A percentile compares a stretch with the other conserved stretches of the same genome.
Conservation (phyloP, 2,113 vertebrate species). For the Garra rufa region DNA sequence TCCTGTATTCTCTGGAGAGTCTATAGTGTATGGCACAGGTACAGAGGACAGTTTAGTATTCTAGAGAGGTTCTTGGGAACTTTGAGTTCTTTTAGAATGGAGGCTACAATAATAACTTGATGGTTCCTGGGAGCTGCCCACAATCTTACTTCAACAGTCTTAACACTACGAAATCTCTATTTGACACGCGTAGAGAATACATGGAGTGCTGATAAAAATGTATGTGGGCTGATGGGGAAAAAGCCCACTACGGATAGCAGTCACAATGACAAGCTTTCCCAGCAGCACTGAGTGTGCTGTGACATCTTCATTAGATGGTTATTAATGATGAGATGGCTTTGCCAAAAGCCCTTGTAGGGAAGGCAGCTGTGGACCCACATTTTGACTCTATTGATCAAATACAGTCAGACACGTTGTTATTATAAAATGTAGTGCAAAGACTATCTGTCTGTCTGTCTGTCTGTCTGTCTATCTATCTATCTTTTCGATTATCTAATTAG, state of each 20-base stretch:
- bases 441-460: background rate
- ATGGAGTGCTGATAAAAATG: constrained; percentile 8
- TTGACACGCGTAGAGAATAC: background rate
- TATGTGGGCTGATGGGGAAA: constrained; percentile 25
- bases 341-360: constrained; percentile 39
- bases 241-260: constrained; percentile 1
- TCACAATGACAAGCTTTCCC: constrained; percentile 45
- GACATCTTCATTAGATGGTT: constrained; percentile 59
- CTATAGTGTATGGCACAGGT: background rate
- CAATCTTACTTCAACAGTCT: background rate
- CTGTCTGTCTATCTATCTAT: background rate
- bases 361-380: constrained; percentile 39
- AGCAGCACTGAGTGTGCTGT: constrained; percentile 38
- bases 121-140: constrained; percentile 23
- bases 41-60: background rate
- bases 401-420: constrained; percentile 31
- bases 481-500: no score
- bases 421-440: background rate
- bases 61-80: constrained; percentile 5
- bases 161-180: constrained; percentile 1
- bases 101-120: background rate
- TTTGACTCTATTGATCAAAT: constrained; percentile 46
- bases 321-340: constrained; percentile 50
- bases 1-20: constrained; percentile 20
- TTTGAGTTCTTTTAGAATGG: constrained; percentile 13